phyloP scores from a whole-genome alignment of 23 tunicate genomes.

The Botrylloides violaceus region DNA sequence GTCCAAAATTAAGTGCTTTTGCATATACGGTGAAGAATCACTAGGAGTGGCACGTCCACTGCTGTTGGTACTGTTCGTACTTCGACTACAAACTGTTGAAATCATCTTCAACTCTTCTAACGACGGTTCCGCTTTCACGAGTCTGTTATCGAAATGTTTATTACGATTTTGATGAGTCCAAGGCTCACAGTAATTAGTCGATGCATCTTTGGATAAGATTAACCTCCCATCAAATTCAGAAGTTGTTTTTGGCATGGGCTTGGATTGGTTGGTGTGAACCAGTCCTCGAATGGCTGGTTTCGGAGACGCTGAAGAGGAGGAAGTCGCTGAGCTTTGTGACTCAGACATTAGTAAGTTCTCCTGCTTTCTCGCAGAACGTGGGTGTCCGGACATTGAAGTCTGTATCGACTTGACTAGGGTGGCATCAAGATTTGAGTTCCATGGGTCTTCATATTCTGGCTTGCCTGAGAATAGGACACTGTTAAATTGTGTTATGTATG shows the following conservation, averaged over 20 bases:
- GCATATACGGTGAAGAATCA: background rate
- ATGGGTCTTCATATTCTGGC: constrained; percentile 79
- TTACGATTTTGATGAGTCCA: background rate
- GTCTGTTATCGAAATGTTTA: constrained; percentile 49
- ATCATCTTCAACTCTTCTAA: constrained; percentile 36
- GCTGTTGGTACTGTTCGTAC: constrained; percentile 51
- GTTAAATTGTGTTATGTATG: too few relatives aligned
- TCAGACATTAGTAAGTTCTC: background rate
- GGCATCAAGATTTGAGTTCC: constrained; percentile 42
- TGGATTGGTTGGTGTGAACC: constrained; percentile 27
- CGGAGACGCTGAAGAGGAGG: constrained; percentile 63
- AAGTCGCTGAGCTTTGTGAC: constrained; percentile 24
- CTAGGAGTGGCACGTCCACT: constrained; percentile 58
- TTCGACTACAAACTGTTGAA: constrained; percentile 18
- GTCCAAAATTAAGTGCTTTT: background rate
- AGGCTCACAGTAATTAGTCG: constrained; percentile 18
- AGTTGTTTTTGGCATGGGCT: constrained; percentile 27
- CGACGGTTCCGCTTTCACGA: constrained; percentile 88
- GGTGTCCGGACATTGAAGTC: background rate
- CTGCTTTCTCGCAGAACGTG: background rate
- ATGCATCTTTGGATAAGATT: constrained; percentile 39
- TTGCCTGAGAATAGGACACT: too few relatives aligned
- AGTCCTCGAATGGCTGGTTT: constrained; percentile 42
- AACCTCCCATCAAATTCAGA: constrained; percentile 62
- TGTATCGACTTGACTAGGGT: background rate